phyloP scores from a whole-genome alignment of 2,888 invertebrate genomes.

The Teleiodes luculella region DNA sequence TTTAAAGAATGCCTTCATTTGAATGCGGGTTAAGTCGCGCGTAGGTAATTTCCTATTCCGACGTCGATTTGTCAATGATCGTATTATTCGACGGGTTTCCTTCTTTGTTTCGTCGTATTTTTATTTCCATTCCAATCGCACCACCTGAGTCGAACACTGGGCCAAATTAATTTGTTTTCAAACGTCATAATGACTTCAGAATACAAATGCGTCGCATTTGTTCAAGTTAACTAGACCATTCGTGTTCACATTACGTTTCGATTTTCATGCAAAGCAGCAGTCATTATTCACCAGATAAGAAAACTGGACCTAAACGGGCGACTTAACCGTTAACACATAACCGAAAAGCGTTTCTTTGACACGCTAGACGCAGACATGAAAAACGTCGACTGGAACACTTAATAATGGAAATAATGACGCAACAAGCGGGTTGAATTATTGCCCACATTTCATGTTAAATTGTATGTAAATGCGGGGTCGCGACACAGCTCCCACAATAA shows the following conservation, averaged over 20 bases:
- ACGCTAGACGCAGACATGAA: constrained; percentile 61
- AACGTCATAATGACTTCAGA: constrained; percentile 34
- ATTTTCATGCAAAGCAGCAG: constrained; percentile 48
- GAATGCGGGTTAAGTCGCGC: constrained; percentile 60
- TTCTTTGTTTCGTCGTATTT: constrained; percentile 36
- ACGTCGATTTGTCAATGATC: constrained; percentile 55
- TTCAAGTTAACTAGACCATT: constrained; percentile 43
- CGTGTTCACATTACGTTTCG: constrained; percentile 33
- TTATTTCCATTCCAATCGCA: constrained; percentile 14
- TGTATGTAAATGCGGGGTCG: constrained; percentile 74
- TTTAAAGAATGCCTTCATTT: constrained; percentile 68
- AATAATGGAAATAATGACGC: constrained; percentile 75
- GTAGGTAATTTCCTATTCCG: constrained; percentile 46
- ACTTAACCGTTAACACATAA: constrained; percentile 46
- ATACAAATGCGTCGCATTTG: constrained; percentile 42
- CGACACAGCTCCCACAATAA: constrained; percentile 76
- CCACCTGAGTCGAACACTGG: background rate
- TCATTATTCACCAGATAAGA: constrained; percentile 45
- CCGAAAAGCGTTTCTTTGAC: constrained; percentile 41
- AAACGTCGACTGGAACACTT: constrained; percentile 68
- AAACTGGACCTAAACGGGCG: constrained; percentile 48
- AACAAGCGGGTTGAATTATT: constrained; percentile 72
- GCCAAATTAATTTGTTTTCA: constrained; percentile 46
- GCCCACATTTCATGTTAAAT: constrained; percentile 77
- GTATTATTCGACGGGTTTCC: constrained; percentile 39